These are phyloP conservation scores for Dendrocincla tyrannina DNA, from an alignment of 2,797 vertebrate genomes.

Conservation along the genomic window DNA sequence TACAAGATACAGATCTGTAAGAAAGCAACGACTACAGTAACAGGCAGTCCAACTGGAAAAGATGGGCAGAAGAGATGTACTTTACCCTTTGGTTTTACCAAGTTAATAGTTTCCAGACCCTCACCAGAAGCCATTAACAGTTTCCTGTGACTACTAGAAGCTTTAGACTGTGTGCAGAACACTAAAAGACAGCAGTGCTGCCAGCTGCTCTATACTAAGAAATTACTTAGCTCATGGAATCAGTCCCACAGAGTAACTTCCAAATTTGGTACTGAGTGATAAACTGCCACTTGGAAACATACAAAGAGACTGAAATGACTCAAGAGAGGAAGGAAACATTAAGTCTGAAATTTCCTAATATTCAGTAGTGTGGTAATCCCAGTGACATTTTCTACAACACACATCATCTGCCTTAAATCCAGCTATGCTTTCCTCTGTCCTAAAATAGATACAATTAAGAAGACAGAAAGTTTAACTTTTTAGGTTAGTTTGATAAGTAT, in stretches of 20 bases:
- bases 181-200: background rate
- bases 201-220: background rate
- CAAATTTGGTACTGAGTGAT: conserved; percentile 40
- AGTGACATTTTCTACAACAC: background rate
- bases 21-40: background rate
- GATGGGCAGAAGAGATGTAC: background rate
- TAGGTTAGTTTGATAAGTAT: background rate
- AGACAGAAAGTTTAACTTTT: background rate
- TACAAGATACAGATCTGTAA: background rate
- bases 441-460: background rate
- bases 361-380: background rate
- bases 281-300: background rate
- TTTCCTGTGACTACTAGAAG: background rate
- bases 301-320: conserved; percentile 1
- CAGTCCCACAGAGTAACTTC: background rate
- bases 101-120: background rate
- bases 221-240: background rate
- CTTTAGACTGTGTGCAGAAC: background rate
- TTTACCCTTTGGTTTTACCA: background rate
- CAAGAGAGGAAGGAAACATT: conserved; percentile 4
- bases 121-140: background rate
- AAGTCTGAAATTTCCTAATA: background rate
- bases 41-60: background rate
- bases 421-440: background rate
- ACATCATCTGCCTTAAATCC: background rate